Percentiles rank a stretch among this genome's conserved stretches.
Conservation (phyloP, 2,888 invertebrate species). For the Axea sp. region DNA sequence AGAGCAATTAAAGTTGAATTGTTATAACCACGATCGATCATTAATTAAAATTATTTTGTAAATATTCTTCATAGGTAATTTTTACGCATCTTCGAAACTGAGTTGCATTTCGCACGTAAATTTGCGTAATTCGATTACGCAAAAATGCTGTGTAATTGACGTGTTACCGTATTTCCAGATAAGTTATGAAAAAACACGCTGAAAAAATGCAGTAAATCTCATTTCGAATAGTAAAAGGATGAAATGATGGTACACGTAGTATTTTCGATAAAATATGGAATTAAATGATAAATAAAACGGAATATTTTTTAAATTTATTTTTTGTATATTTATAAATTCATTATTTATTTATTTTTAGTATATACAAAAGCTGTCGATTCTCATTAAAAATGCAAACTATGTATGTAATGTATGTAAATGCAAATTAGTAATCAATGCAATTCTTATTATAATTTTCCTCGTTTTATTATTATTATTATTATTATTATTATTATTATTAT, state of each 20-base stretch:
- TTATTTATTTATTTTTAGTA: no score
- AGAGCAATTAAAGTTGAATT: slow-evolving; percentile 17
- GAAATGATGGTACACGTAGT: slow-evolving; percentile 13
- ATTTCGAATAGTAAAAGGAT: neutral
- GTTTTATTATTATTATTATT: no score
- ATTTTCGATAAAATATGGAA: no score
- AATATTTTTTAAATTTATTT: no score
- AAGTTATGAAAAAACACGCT: slow-evolving; percentile 14
- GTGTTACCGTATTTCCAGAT: slow-evolving; percentile 1
- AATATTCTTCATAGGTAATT: slow-evolving; percentile 10
- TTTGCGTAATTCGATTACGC: slow-evolving; percentile 11
- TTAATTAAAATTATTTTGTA: slow-evolving; percentile 23
- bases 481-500: no score
- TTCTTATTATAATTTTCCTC: no score
- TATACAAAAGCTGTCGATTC: no score
- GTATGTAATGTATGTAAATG: no score
- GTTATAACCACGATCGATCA: neutral
- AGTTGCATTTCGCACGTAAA: neutral
- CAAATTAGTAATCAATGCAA: no score
- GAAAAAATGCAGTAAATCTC: slow-evolving; percentile 16
- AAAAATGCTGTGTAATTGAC: slow-evolving; percentile 14
- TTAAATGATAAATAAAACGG: no score
- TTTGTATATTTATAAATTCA: no score
- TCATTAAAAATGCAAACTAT: no score
- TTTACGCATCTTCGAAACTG: slow-evolving; percentile 12